Conservation (phyloP, 2,888 invertebrate genomes). For the Keiferia lycopersicella region DNA sequence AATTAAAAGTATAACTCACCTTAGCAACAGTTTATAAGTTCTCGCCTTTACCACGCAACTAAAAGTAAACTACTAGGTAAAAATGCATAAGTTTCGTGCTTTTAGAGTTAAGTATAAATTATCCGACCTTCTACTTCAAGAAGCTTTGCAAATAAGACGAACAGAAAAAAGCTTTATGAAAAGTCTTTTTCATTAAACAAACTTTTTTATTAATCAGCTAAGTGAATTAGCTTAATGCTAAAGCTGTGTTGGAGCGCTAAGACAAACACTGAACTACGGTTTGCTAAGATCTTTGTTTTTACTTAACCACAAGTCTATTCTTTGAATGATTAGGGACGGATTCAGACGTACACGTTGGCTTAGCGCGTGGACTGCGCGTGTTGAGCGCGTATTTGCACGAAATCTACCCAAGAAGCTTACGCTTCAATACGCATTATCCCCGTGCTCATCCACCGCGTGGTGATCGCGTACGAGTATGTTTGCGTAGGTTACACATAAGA, state of each 20-base stretch:
- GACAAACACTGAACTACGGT: not conserved
- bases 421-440: too few relatives aligned
- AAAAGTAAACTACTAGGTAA: not conserved
- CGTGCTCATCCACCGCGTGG: too few relatives aligned
- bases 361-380: too few relatives aligned
- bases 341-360: too few relatives aligned
- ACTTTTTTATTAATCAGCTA: not conserved
- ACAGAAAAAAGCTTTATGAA: not conserved
- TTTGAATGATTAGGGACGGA: too few relatives aligned
- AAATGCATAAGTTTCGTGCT: conserved; percentile 1
- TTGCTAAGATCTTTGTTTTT: too few relatives aligned
- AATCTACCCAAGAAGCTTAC: too few relatives aligned
- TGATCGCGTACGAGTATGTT: too few relatives aligned
- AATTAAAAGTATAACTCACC: not conserved
- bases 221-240: not conserved
- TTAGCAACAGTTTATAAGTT: not conserved
- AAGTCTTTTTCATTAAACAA: not conserved
- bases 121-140: not conserved
- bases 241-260: not conserved
- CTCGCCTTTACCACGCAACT: not conserved
- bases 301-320: too few relatives aligned
- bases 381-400: too few relatives aligned
- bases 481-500: too few relatives aligned
- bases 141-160: not conserved
- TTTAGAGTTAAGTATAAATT: not conserved